Percentiles rank a stretch among this genome's conserved stretches.
Conservation (phyloP, 2,888 invertebrate genomes). For the Harmothoe impar region DNA sequence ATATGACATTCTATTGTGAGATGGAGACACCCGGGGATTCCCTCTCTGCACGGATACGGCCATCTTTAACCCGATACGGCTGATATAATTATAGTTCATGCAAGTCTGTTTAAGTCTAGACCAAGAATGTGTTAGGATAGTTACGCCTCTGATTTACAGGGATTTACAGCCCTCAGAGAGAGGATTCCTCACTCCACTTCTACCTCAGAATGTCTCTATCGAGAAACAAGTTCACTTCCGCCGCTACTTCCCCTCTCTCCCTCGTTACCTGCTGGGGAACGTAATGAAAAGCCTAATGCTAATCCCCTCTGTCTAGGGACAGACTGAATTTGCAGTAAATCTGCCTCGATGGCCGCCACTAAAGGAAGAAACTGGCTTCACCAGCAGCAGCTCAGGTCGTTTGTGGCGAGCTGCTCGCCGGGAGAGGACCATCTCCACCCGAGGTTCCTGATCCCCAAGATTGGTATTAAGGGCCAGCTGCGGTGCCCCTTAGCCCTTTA, state of each 20-base stretch:
- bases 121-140: no score
- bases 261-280: neutral
- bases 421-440: neutral
- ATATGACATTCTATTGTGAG: no score
- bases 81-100: no score
- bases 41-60: no score
- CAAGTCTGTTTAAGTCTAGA: no score
- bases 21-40: no score
- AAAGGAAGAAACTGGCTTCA: neutral
- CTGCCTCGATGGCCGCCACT: slow-evolving; percentile 17
- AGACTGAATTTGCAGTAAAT: slow-evolving; percentile 52
- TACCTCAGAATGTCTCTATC: no score
- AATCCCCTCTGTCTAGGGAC: slow-evolving; percentile 29
- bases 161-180: no score
- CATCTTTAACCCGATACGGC: no score
- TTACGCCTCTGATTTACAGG: no score
- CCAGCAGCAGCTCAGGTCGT: neutral
- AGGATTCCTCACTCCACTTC: no score
- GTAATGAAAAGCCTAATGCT: slow-evolving; percentile 44
- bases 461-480: slow-evolving; percentile 44
- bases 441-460: slow-evolving; percentile 12
- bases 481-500: neutral
- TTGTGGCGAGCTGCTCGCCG: neutral
- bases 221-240: neutral
- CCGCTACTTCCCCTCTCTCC: neutral